phyloP scores from a whole-genome alignment of 2,888 invertebrate species.

The Idaea aversata region DNA sequence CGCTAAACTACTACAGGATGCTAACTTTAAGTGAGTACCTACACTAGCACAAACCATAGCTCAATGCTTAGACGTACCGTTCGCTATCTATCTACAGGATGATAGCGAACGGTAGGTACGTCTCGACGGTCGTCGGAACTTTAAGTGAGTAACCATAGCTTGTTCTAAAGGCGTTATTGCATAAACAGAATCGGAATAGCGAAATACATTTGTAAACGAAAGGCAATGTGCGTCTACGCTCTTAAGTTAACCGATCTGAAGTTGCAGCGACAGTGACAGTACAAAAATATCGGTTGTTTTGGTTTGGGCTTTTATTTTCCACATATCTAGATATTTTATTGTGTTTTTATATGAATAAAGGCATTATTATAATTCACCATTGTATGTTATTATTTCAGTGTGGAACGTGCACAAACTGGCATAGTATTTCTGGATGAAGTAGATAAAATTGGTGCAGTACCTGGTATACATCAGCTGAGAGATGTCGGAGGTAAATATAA shows the following conservation, averaged over 20 bases:
- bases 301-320: neutral
- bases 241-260: no score
- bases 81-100: no score
- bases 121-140: no score
- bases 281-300: neutral
- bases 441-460: constrained; percentile 99
- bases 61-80: no score
- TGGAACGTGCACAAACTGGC: constrained; percentile 98
- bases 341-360: neutral
- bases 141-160: no score
- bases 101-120: no score
- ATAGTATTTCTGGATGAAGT: constrained; percentile 99
- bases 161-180: no score
- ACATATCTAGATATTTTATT: neutral
- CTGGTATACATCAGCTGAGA: constrained; percentile 92
- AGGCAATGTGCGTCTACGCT: no score
- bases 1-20: constrained; percentile 96
- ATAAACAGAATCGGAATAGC: no score
- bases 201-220: no score
- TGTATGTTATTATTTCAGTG: constrained; percentile 76
- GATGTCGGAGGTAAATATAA: constrained; percentile 90
- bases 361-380: neutral
- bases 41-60: neutral
- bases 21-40: constrained; percentile 87
- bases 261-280: no score